Base-by-base conservation (phyloP, 2,888 invertebrate genomes). In the Synanthedon andrenaeformis region DNA sequence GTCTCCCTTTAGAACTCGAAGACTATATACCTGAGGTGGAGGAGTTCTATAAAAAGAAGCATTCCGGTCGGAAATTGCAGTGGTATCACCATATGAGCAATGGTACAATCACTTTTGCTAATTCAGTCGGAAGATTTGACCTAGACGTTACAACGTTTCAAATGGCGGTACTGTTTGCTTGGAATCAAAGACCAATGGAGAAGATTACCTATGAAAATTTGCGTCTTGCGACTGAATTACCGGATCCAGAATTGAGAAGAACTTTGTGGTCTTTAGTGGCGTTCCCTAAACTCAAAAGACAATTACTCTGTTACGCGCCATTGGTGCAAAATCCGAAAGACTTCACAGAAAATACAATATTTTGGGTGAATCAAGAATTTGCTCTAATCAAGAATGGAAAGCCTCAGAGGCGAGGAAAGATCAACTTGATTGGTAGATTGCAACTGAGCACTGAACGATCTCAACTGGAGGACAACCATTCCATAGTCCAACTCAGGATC, bases 1-100 rank as follows among this genome's bases (percentile, higher is more conserved):
- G 98, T 76, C 90, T 99, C 69, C 99, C 99, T 14, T 91, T 97
- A 67, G 99, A 99, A 83, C 85, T 99, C 64, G 99, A 99, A 83
- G 99, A 99, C 79, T 98, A 98, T 78, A 98, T 99, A 70, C 99
- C 99, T 1, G 98, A 99, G 85, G 96, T 99, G 23, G 99, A 99
- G 85, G 98, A 98, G 61, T 99, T 99, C 87, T 99, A 99, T 79
- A 94, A 96, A 78, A 96, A 94, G 71, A 98, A 98, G 80, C 99
- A 99, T 88, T 97, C 95, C 66, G 99, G 99, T 8, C 90, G 99
- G 55, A 99, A 99, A 79, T 88, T 99, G 56, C 97, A 98, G 82
- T 99, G 99, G 99, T 94, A 99, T 82, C 99, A 99, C 85, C 98
- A 99, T 72, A 99, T 99, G 98, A 98, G 98, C 61, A 99, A 99